Conservation (phyloP, 2,797 vertebrate species). For the Galaxias olidus region DNA sequence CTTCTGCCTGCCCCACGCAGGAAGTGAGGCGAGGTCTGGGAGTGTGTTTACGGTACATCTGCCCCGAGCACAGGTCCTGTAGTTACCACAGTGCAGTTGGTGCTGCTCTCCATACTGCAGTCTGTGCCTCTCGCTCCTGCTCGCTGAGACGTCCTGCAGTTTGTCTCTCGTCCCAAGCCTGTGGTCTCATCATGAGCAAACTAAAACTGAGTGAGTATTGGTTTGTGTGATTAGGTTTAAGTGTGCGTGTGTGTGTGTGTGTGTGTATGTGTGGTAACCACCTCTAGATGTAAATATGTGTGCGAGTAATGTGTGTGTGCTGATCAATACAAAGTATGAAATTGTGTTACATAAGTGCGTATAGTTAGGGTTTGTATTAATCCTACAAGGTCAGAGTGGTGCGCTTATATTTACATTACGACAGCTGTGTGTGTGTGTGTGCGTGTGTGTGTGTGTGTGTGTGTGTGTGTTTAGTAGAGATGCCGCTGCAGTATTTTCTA, state of each 20-base stretch:
- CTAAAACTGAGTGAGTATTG: conserved; percentile 73
- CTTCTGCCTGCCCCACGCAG: conserved; percentile 43
- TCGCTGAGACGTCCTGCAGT: conserved; percentile 1
- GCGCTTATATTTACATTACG: no score
- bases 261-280: not conserved
- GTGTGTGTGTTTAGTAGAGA: not conserved
- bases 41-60: conserved; percentile 7
- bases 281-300: not conserved
- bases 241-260: conserved; percentile 17
- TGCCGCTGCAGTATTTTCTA: no score
- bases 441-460: not conserved
- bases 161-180: conserved; percentile 11
- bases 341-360: not conserved
- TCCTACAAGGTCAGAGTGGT: not conserved
- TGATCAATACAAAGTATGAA: not conserved
- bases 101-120: not conserved
- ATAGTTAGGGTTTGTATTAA: not conserved
- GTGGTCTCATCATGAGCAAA: conserved; percentile 62
- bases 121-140: conserved; percentile 17
- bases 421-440: not conserved
- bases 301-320: not conserved
- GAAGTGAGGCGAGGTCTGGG: conserved; percentile 47
- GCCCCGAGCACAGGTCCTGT: conserved; percentile 31
- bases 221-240: conserved; percentile 14
- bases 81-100: conserved; percentile 1